phyloP scores from a whole-genome alignment of 2,113 vertebrate genomes.

The Alaudala cheleensis region DNA sequence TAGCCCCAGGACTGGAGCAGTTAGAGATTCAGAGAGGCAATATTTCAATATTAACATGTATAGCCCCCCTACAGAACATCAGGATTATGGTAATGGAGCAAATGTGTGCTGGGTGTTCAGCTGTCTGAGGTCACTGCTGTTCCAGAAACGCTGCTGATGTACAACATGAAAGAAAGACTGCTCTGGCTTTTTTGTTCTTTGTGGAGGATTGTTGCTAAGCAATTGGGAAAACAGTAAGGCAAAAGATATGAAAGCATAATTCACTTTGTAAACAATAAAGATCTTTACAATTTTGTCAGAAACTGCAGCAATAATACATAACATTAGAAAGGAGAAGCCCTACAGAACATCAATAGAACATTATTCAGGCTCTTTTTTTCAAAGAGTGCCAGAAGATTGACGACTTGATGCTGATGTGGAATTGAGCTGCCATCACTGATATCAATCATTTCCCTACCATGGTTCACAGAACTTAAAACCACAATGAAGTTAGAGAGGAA shows the following conservation, averaged over 20 bases:
- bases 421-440: slow-evolving; percentile 60
- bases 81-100: background rate
- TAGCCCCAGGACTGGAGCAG: background rate
- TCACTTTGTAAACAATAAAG: slow-evolving; percentile 75
- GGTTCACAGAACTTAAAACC: background rate
- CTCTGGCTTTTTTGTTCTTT: background rate
- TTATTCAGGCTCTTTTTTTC: slow-evolving; percentile 60
- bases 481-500: slow-evolving; percentile 41
- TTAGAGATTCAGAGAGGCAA: background rate
- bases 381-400: slow-evolving; percentile 48
- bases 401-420: slow-evolving; percentile 39
- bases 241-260: slow-evolving; percentile 74
- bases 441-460: slow-evolving; percentile 61
- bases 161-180: slow-evolving; percentile 12
- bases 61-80: background rate
- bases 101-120: background rate
- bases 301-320: slow-evolving; percentile 64
- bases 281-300: slow-evolving; percentile 54
- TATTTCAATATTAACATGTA: background rate
- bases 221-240: slow-evolving; percentile 47
- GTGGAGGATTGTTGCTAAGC: slow-evolving; percentile 74
- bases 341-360: slow-evolving; percentile 42
- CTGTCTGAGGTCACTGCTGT: background rate
- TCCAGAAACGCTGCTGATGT: background rate
- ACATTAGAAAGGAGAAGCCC: slow-evolving; percentile 54